A percentile compares a stretch with the other conserved stretches of the same genome.
phyloP scores from a whole-genome alignment of 2,797 vertebrate species.

The Xenops minutus region DNA sequence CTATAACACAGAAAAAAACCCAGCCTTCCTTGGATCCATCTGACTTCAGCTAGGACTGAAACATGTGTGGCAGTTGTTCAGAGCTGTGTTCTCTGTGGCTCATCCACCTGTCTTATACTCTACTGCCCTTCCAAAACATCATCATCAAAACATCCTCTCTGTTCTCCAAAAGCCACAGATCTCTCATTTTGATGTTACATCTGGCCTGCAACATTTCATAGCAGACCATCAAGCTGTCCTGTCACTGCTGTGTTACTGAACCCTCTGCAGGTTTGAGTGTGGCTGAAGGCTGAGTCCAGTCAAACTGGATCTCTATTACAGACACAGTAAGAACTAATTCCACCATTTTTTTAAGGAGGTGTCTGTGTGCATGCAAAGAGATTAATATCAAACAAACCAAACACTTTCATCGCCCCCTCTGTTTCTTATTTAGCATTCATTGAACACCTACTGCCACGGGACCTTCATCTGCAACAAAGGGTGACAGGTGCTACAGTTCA shows the following conservation, averaged over 20 bases:
- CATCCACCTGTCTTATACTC: neutral
- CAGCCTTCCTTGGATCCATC: neutral
- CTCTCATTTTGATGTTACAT: neutral
- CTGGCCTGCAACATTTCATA: neutral
- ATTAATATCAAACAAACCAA: neutral
- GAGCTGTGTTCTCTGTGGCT: neutral
- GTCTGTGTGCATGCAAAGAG: neutral
- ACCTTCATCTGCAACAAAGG: neutral
- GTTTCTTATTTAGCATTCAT: neutral
- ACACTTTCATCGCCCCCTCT: neutral
- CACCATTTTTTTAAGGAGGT: neutral
- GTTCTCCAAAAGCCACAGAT: neutral
- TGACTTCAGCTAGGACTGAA: neutral
- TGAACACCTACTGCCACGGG: neutral
- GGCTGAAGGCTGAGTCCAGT: neutral
- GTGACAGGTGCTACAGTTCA: neutral
- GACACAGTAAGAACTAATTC: neutral
- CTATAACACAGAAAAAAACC: accelerated
- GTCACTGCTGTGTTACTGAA: neutral
- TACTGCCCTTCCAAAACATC: neutral
- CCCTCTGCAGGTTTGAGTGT: neutral
- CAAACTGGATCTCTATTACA: neutral
- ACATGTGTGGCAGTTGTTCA: neutral
- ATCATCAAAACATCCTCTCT: neutral
- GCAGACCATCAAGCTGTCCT: neutral